Evolutionary conservation across 1,140 invertebrate species (phyloP), one percentile per base, ranked within the genome.

Genomic region (Meloidogyne hapla): DNA sequence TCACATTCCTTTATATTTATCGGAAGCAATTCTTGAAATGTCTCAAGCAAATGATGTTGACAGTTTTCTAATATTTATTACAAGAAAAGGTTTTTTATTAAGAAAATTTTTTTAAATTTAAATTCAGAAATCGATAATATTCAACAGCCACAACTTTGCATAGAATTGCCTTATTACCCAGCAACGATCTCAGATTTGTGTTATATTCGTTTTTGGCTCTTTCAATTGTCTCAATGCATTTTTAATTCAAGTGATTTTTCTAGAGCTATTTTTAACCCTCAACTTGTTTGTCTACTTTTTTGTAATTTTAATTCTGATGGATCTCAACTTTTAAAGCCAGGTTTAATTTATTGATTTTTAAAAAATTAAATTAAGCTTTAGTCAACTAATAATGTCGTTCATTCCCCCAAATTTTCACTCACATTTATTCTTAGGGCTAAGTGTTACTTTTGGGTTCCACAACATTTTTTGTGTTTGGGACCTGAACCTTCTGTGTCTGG

Each of bases 171-270:
- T 56, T 56, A 56, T 9, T 56, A 56, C n/a, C 48, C 48, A n/a
- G 48, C n/a, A 56, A 56, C 48, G n/a, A 56, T 56, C n/a, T n/a
- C 4, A 6, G 48, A 56, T 56, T 56, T 56, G 8, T n/a, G 4
- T 56, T 56, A 56, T n/a, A 56, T 56, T 56, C 48, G 48, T 56
- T 56, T 56, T 56, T 56, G 48, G 48, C 48, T 56, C n/a, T n/a
- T n/a, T 56, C 48, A 56, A 56, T n/a, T 56, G 1, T 56, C 48
- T 56, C 5, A n/a, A 8, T 56, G 48, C n/a, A 0, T 1, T n/a
- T 56, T 56, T 56, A n/a, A 56, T n/a, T 56, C 48, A n/a, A n/a
- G 18, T 6, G 6, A n/a, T 5, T 56, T 56, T 6, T 56, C 48
- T 56, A n/a, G 48, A n/a, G 48, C 48, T n/a, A 6, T 56, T 56